These are phyloP conservation scores for Nothobranchius furzeri DNA, from an alignment of 2,113 vertebrate genomes.

Conservation along the genomic window DNA sequence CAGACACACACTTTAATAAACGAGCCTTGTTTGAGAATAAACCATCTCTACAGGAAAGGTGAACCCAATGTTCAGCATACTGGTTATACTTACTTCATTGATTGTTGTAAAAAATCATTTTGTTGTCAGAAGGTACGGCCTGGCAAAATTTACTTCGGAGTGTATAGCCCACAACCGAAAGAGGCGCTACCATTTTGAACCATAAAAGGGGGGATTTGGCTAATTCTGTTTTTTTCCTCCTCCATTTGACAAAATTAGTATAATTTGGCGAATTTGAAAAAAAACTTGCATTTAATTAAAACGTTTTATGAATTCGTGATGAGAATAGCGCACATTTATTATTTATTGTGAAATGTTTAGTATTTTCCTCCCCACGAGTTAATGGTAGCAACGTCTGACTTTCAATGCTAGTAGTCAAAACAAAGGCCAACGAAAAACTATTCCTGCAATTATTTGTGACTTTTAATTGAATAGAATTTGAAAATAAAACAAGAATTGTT, in stretches of 20 bases:
- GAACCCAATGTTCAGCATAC: not conserved
- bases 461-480: not conserved
- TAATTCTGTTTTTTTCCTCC: not conserved
- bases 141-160: not conserved
- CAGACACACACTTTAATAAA: not conserved
- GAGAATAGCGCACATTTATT: not conserved
- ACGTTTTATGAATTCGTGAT: not conserved
- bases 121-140: not conserved
- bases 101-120: not conserved
- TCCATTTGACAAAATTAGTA: rapidly evolving
- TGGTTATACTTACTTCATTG: rapidly evolving
- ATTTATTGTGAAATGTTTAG: not conserved
- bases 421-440: conserved; percentile 48
- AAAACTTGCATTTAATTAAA: not conserved
- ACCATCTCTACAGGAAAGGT: rapidly evolving
- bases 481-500: not conserved
- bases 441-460: not conserved
- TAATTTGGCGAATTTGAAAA: not conserved
- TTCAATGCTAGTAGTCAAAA: conserved; percentile 27
- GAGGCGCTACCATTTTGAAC: conserved; percentile 40
- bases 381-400: conserved; percentile 12
- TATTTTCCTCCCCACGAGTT: not conserved
- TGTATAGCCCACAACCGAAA: rapidly evolving
- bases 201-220: not conserved
- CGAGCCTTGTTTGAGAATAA: rapidly evolving